Evolutionary conservation across 2,797 vertebrate genomes (phyloP), one percentile per base, ranked within the genome.

Genomic region (Spinus olivaceus): DNA sequence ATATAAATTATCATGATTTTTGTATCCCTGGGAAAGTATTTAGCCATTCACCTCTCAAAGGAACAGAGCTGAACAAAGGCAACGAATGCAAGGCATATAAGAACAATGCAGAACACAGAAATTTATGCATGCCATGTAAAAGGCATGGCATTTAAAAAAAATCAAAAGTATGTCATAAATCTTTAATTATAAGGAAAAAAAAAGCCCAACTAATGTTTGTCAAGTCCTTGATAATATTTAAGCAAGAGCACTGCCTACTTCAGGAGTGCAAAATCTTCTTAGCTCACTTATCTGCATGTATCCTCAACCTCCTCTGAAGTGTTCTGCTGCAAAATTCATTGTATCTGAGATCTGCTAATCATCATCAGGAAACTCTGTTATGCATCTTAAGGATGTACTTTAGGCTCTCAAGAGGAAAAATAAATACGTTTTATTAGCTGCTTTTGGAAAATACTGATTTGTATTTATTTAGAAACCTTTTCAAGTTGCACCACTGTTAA

Each of bases 381-480:
- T 19, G 91, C 94, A 95, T 92, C 92, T 95, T 92, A 91, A 96
- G 89, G 91, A 96, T 2, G 66, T 61, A 95, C 96, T 97, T 91
- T 91, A 96, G 35, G 73, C 60, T 88, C 95, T 94, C 88, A 86
- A 96, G 92, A 90, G 92, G 90, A 95, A 96, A 97, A 97, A 95
- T 95, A 97, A 96, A 94, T 81, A 96, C 6, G 42, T 91, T 96
- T 96, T 96, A 97, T 95, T 94, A 96, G 85, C 80, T 95, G 92
- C 94, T 97, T 96, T 96, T 94, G 94, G 94, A 96, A 97, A 96
- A 96, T 96, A 96, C 92, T 91, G 89, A 95, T 94, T 94, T 92
- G 73, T 95, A 96, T 96, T 96, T 96, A 95, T 94, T 94, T 91
- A 95, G 77, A 96, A 91, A 96, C 66, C 92, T 96, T 94, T 94